These are phyloP conservation scores for Trogon melanurus DNA, from an alignment of 2,113 vertebrate genomes.

Conservation along the genomic window DNA sequence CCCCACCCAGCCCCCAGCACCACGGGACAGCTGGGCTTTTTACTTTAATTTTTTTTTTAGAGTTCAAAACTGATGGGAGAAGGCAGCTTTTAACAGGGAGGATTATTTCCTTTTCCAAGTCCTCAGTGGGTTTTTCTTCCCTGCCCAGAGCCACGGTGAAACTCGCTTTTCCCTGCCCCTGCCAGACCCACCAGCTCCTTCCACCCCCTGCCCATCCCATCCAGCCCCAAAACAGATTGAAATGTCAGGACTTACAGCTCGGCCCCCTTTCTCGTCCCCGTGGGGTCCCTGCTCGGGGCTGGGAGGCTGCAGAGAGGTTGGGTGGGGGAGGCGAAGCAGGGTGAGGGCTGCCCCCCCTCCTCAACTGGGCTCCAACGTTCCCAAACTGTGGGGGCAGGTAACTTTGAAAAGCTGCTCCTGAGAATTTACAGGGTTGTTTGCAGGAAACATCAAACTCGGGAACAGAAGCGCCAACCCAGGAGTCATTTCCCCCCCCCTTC, in stretches of 20 bases:
- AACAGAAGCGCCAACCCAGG: conserved; percentile 38
- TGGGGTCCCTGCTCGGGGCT: background rate
- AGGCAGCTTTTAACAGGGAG: background rate
- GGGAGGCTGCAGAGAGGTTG: background rate
- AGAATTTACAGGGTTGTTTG: conserved; percentile 40
- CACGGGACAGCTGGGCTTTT: background rate
- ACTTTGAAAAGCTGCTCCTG: background rate
- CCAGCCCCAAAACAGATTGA: background rate
- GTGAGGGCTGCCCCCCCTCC: background rate
- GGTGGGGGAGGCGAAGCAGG: background rate
- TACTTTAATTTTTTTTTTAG: background rate
- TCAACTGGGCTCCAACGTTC: background rate
- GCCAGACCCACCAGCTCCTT: background rate
- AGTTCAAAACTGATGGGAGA: background rate
- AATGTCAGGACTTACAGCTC: conserved; percentile 52
- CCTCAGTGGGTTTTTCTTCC: background rate
- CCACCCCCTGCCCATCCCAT: background rate
- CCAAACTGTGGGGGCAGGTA: background rate
- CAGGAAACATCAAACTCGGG: conserved; percentile 46
- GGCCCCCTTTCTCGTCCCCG: background rate
- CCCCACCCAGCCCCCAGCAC: background rate
- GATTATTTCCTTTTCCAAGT: background rate
- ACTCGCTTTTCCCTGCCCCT: background rate
- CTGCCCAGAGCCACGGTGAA: background rate
- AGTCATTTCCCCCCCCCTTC: background rate